Conservation (phyloP, 2,888 invertebrate genomes). For the Diarsia dahlii region DNA sequence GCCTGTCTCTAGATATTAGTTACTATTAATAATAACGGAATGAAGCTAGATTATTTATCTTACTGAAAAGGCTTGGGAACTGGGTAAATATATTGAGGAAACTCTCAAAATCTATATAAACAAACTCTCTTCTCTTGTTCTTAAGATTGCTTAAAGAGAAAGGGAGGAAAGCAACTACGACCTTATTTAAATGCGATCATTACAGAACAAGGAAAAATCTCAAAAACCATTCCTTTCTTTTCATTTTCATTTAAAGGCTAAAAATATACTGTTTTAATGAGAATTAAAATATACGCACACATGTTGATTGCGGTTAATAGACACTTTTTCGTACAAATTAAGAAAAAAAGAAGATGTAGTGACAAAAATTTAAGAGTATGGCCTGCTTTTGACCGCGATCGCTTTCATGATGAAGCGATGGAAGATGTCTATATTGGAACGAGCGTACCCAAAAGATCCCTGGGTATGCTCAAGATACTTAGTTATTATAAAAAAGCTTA, state of each 20-base stretch:
- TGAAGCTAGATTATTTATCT: constrained; percentile 28
- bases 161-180: background rate
- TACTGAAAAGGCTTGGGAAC: constrained; percentile 8
- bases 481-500: constrained; percentile 71
- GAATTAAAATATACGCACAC: no score
- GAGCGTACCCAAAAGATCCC: no score
- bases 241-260: constrained; percentile 15
- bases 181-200: constrained; percentile 38
- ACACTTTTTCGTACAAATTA: no score
- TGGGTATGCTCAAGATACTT: no score
- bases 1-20: constrained; percentile 13
- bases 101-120: constrained; percentile 14
- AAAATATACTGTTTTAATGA: constrained; percentile 2
- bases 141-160: constrained; percentile 19
- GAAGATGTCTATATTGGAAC: no score
- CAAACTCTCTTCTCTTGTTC: constrained; percentile 11
- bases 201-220: constrained; percentile 18
- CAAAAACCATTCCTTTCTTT: constrained; percentile 4
- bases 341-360: no score
- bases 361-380: no score
- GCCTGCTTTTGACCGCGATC: no score
- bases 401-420: no score
- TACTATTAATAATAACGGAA: constrained; percentile 21
- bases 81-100: constrained; percentile 5
- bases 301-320: no score